Percentiles rank a stretch among this genome's conserved stretches.
These are phyloP conservation scores for Stichopus horrens DNA, from an alignment of 53 echinoderm and acorn worm genomes.

Conservation along the genomic window DNA sequence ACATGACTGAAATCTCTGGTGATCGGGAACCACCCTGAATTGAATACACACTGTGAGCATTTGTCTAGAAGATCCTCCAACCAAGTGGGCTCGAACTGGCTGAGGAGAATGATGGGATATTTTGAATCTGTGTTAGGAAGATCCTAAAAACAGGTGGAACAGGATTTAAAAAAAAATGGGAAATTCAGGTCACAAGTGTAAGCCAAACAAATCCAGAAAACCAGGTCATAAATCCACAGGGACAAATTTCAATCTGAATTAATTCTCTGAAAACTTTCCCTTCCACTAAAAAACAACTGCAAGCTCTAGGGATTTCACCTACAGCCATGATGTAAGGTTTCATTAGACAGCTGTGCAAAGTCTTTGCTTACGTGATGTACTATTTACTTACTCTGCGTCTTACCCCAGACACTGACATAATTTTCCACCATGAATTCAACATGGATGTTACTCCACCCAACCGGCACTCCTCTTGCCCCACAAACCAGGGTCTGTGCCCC, in stretches of 20 bases:
- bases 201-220: slow-evolving; percentile 10
- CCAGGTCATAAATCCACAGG: slow-evolving; percentile 38
- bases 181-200: slow-evolving; percentile 23
- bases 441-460: neutral
- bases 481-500: neutral
- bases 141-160: neutral
- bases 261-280: neutral
- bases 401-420: neutral
- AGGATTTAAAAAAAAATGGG: neutral
- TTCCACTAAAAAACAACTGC: neutral
- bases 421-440: neutral
- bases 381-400: neutral
- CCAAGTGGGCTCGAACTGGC: neutral
- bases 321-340: neutral
- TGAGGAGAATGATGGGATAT: neutral
- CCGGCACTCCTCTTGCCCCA: neutral
- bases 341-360: neutral
- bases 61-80: neutral
- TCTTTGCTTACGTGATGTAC: neutral
- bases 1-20: too few relatives aligned
- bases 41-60: neutral
- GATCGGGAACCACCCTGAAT: neutral
- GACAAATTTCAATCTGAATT: slow-evolving; percentile 12
- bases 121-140: neutral
- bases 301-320: neutral